Base-by-base conservation (phyloP, 2,113 vertebrate genomes). In the Oryzias javanicus region DNA sequence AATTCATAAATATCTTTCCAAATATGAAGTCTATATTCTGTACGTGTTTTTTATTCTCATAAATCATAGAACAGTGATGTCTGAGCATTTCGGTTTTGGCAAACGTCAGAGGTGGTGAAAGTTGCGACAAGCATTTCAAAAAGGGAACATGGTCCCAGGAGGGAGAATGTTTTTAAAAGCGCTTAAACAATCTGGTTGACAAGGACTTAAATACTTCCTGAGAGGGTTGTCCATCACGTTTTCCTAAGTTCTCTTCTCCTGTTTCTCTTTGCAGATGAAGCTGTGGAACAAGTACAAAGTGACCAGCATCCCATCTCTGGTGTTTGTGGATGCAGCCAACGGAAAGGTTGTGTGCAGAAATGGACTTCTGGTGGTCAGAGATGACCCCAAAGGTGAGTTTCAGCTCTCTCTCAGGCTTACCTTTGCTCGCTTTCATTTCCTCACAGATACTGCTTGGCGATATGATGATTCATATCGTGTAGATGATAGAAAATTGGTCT, bases 241-340 rank as follows among this genome's bases (percentile, higher is more conserved):
- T 47, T 60, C 47, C n/a, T 60, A 59, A 54, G 7, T 19, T 60
- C 35, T 15, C 70, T 40, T 62, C 17, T 0, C 49, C 6, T 4
- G 55, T 61, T 50, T 72, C 45, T 13, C 22, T 25, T 44, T 2
- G 0, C 84, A 99, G 97, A 93, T 98, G 89, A 98, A 96, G 88
- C 93, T 99, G 72, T 99, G 97, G 96, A 98, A 98, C 91, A 98
- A 97, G 85, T 99, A 97, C 85, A 95, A 98, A 81, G 94, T 99
- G 70, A 98, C 97, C 88, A 98, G 96, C 85, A 94, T 99, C 88
- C 97, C 97, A 35, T 98, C 97, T 5, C 91, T 99, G 82, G 96
- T 99, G 90, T 98, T 99, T 90, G 92, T 99, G 75, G 97, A 99
- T 5, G 94, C 93, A 41, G 75, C 88, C 67, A 94, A 92, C 0